Base-by-base conservation (phyloP, 2,797 vertebrate genomes). In the Oreortyx pictus region DNA sequence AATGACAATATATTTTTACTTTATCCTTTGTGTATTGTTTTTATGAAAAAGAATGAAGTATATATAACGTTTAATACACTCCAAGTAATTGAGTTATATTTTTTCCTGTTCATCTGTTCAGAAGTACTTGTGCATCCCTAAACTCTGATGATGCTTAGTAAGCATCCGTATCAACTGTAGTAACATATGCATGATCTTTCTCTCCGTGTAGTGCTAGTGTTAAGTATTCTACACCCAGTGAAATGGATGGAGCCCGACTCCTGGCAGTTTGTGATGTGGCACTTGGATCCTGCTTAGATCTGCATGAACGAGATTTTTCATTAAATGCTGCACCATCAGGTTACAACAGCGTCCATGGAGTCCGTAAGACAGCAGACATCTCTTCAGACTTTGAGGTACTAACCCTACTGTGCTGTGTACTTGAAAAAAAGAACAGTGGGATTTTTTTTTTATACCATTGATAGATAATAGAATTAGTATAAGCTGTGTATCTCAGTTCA, bases 261-360 rank as follows among this genome's bases (percentile, higher is more conserved):
- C 59, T 99, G 94, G 84, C 98, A 73, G 86, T 99, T 79, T 98
- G 98, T 91, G 98, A 98, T 0, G 98, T 99, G 73, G 98, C 98
- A 6, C 94, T 99, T 54, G 99, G 98, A 23, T 89, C 54, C 14
- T 98, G 98, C 92, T 86, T 77, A 89, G 77, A 98, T 20, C 50
- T 98, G 35, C 25, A 49, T 43, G 79, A 93, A 52, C 97, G 39
- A 82, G 97, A 98, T 93, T 13, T 82, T 43, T 96, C 91, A 1
- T 96, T 99, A 86, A 98, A 89, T 10, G 82, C 91, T 46, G 97
- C 98, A 24, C 98, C 98, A 1, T 80, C 95, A 4, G 98, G 98
- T 52, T 97, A 98, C 74, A 43, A 98, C 95, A 99, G 98, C 7
- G 97, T 99, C 27, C 98, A 98, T 3, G 98, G 98, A 57, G 97